A percentile compares a stretch with the other conserved stretches of the same genome.
Conservation (phyloP, 2,797 vertebrate genomes). For the Orestias chungarensis region DNA sequence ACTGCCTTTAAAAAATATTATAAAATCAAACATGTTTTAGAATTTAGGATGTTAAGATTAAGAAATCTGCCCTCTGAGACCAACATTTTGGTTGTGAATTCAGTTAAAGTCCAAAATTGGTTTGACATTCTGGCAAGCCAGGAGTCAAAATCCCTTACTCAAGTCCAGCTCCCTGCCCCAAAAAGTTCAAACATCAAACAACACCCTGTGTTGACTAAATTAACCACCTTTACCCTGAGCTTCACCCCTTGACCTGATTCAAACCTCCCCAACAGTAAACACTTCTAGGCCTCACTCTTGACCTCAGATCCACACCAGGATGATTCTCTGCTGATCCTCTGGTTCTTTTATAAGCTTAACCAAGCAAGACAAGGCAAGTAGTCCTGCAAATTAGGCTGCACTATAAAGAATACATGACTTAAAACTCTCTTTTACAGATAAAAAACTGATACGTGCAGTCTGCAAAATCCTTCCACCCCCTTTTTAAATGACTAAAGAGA, state of each 20-base stretch:
- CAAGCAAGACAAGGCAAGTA: neutral
- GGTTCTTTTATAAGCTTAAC: neutral
- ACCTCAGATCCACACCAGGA: slow-evolving; percentile 50
- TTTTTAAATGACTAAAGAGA: too few species aligned
- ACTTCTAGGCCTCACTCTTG: slow-evolving; percentile 58
- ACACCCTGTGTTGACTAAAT: slow-evolving; percentile 38
- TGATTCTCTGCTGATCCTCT: slow-evolving; percentile 2
- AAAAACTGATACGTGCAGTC: too few species aligned
- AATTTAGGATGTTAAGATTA: neutral
- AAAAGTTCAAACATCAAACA: slow-evolving; percentile 63
- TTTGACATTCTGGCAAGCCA: slow-evolving; percentile 3
- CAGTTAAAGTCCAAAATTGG: too few species aligned
- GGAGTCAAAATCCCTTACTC: slow-evolving; percentile 14
- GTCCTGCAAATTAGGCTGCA: too few species aligned
- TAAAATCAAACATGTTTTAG: too few species aligned
- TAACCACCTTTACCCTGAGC: slow-evolving; percentile 44
- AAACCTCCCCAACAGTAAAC: slow-evolving; percentile 62
- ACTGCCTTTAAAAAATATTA: too few species aligned
- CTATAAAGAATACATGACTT: too few species aligned
- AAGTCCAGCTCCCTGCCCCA: slow-evolving; percentile 11
- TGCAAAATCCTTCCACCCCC: too few species aligned
- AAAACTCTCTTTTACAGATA: too few species aligned
- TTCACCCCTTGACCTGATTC: slow-evolving; percentile 60
- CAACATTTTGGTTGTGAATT: too few species aligned
- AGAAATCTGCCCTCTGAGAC: neutral